Evolutionary conservation across 2,888 invertebrate genomes (phyloP), one percentile per base, ranked within the genome.

Genomic region (Chorisops tibialis): DNA sequence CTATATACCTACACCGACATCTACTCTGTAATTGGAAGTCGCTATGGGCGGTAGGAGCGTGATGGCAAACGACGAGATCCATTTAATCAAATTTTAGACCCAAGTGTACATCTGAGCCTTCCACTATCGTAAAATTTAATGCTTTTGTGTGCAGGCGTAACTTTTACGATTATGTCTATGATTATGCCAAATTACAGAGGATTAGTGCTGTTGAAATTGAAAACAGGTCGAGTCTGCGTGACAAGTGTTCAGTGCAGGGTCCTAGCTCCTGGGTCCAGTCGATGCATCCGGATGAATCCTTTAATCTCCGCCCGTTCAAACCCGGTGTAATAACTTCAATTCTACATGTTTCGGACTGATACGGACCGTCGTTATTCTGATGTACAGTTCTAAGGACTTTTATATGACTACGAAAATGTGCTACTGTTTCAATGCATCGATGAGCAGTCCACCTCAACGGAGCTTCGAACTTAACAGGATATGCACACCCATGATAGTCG

Each of bases 141-240:
- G 52, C 54, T 19, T 48, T 59, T 54, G 18, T 56, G 59, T 61
- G 64, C 52, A 61, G 61, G 61, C 58, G 59, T 59, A 68, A 66
- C 67, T 67, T 68, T 68, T 68, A 68, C 67, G 68, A 63, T 68
- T 68, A 68, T 68, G 63, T 65, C 68, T 67, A 65, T 65, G 68
- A 68, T 68, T 68, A 68, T 66, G 68, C 66, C 67, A 68, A 68
- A 68, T 68, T 68, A 68, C 68, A 62, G 50, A 65, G 68, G 68
- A 68, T 68, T 68, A 68, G 66, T 66, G 48, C 39, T 54, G 56
- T 56, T 24, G 59, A 62, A 64, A 64, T 64, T 64, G 64, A 61
- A 61, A 64, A 61, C 51, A 63, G 62, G 49, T 58, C 48, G 62
- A 12, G 22, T 7, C n/a, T 47, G 12, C 14, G 6, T 12, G 3